A percentile compares a stretch with the other conserved stretches of the same genome.
Conservation (phyloP, 2,888 invertebrate species). For the Diachrysia chrysitis region DNA sequence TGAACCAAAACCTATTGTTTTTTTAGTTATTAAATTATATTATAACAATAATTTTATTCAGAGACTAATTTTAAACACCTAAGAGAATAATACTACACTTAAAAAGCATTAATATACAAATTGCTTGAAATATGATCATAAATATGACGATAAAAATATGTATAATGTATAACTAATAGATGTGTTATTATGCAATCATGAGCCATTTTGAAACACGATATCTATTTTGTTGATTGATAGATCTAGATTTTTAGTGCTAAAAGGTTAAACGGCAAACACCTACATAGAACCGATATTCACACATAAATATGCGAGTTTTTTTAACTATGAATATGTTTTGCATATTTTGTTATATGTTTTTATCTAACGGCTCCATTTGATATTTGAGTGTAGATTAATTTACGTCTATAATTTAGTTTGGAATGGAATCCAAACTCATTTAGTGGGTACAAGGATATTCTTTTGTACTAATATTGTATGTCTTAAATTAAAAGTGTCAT, state of each 20-base stretch:
- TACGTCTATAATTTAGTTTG: not conserved
- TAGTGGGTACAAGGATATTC: too few species aligned
- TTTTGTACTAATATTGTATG: too few species aligned
- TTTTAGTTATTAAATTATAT: not conserved
- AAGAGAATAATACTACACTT: constrained; percentile 6
- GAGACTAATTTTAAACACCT: constrained; percentile 3
- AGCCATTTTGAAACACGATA: constrained; percentile 60
- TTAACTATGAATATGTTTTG: constrained; percentile 20
- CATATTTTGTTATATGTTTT: constrained; percentile 23
- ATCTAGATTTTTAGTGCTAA: constrained; percentile 55
- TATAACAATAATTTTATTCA: constrained; percentile 1
- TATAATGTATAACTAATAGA: constrained; percentile 42
- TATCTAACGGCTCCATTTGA: not conserved
- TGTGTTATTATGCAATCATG: constrained; percentile 59
- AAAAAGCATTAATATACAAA: constrained; percentile 47
- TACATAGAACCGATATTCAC: constrained; percentile 34
- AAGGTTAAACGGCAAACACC: constrained; percentile 48
- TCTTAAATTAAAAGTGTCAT: too few species aligned
- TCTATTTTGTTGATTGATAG: constrained; percentile 59
- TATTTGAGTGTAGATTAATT: not conserved
- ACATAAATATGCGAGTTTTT: constrained; percentile 40
- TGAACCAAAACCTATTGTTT: not conserved
- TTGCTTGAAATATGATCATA: constrained; percentile 30
- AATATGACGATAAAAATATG: constrained; percentile 54
- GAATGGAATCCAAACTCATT: not conserved